Conservation (phyloP, 2,888 invertebrate species). For the Aspidiotus rigidus region DNA sequence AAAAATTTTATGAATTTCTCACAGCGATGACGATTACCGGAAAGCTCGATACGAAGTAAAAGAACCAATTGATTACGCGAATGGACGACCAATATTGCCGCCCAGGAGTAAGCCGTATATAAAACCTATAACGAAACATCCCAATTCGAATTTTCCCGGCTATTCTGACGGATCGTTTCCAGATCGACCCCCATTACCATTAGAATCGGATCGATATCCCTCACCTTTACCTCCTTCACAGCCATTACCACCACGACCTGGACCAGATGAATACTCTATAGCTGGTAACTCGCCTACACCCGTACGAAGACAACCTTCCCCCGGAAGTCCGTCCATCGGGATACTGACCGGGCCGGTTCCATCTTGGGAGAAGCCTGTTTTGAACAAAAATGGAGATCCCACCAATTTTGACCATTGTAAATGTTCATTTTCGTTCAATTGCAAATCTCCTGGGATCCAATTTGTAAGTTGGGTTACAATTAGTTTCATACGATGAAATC, state of each 20-base stretch:
- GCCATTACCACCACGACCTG: not conserved
- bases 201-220: slow-evolving; percentile 11
- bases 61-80: slow-evolving; percentile 14
- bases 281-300: slow-evolving; percentile 25
- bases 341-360: slow-evolving; percentile 45
- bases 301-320: slow-evolving; percentile 29
- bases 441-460: slow-evolving; percentile 48
- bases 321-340: slow-evolving; percentile 35
- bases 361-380: slow-evolving; percentile 41
- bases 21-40: slow-evolving; percentile 18
- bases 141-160: slow-evolving; percentile 10
- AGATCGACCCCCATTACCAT: slow-evolving; percentile 14
- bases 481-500: not conserved
- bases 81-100: slow-evolving; percentile 13
- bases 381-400: slow-evolving; percentile 39
- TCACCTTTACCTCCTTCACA: not conserved
- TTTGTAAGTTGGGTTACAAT: slow-evolving; percentile 44
- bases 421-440: slow-evolving; percentile 51
- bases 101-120: slow-evolving; percentile 13
- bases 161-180: slow-evolving; percentile 21
- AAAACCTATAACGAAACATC: not conserved
- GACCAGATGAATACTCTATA: slow-evolving; percentile 25
- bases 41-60: slow-evolving; percentile 29
- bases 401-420: slow-evolving; percentile 45
- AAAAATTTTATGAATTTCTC: not conserved